Evolutionary conservation across 1,140 invertebrate species (phyloP), one percentile per base, ranked within the genome.

Genomic region (Bombus vancouverensis): DNA sequence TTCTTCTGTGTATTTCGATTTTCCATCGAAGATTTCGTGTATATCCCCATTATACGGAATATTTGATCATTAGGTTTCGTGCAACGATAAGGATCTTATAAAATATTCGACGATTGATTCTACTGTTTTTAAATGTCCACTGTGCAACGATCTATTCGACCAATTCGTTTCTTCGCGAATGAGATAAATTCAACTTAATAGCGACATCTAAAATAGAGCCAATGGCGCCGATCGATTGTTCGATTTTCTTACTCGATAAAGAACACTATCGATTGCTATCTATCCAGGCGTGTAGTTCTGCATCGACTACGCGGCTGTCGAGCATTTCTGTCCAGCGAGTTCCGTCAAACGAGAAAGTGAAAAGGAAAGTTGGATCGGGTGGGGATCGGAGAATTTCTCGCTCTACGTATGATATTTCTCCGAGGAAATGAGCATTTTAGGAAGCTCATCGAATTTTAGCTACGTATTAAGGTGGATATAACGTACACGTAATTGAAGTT

Each of bases 341-440:
- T 62, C 77, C 39, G 39, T 53, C 34, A 25, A 71, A 15, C 42
- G 77, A 80, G 83, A 85, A 85, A 85, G 83, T 62, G 42, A 80
- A 85, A 80, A 80, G 15, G 83, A 85, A 85, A 85, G 83, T 8
- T 22, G 13, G 22, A 18, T 44, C 1, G 1, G 37, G 76, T 72
- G 68, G 83, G 57, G 2, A 73, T 12, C 9, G 25, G 65, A 59
- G 42, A 85, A 85, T 85, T 80, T 62, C 53, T 39, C 39, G 28
- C 2, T 28, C 10, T n/a, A n/a, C 0, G 18, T 53, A 53, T 22
- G 59, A 62, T 62, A 12, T 28, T 62, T 62, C 59, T 47, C 15
- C 15, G 15, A 62, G 10, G 12, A 62, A 62, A 25, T 62, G 28
- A 47, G 47, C 5, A 15, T 47, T 6, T 47, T 47, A 47, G 15